Percentiles rank a stretch among this genome's conserved stretches.
phyloP scores from a whole-genome alignment of 2,113 vertebrate genomes.

The Apeltes quadracus region DNA sequence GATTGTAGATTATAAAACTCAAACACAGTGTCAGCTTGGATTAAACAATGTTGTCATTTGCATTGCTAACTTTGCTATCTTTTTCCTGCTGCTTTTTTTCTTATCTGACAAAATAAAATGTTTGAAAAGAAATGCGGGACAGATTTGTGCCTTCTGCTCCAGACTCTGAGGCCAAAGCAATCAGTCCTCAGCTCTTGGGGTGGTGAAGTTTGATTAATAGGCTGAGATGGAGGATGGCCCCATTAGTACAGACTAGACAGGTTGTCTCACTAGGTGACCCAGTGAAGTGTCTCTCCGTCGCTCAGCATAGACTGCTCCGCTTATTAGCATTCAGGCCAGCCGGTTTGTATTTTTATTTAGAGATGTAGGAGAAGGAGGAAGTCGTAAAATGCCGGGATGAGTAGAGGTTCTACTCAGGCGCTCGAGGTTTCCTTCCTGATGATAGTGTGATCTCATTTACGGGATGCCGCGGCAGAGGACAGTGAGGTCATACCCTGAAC shows the following conservation, averaged over 20 bases:
- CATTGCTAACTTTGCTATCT: conserved; percentile 1
- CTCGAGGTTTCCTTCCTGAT: neutral
- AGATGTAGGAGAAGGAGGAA: neutral
- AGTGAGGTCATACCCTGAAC: neutral
- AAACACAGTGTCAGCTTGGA: conserved; percentile 1
- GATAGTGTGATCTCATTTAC: neutral
- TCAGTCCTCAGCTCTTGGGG: conserved; percentile 42
- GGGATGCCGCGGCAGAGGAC: neutral
- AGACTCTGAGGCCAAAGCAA: conserved; percentile 37
- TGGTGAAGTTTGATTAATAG: conserved; percentile 51
- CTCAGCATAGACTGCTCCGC: conserved; percentile 9
- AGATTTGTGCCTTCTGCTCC: conserved; percentile 31
- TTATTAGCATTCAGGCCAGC: conserved; percentile 10
- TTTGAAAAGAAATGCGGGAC: neutral
- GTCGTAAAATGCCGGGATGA: neutral
- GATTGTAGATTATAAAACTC: neutral
- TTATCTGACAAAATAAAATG: conserved; percentile 26
- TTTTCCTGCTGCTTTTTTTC: neutral
- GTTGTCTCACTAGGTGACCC: conserved; percentile 37
- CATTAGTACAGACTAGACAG: conserved; percentile 35
- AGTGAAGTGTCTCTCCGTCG: conserved; percentile 27
- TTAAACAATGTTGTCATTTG: conserved; percentile 27
- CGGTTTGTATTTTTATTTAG: conserved; percentile 8
- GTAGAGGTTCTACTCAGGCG: neutral
- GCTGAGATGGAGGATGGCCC: conserved; percentile 38